phyloP scores from a whole-genome alignment of 1,140 invertebrate genomes.

The Drosophila melanogaster region DNA sequence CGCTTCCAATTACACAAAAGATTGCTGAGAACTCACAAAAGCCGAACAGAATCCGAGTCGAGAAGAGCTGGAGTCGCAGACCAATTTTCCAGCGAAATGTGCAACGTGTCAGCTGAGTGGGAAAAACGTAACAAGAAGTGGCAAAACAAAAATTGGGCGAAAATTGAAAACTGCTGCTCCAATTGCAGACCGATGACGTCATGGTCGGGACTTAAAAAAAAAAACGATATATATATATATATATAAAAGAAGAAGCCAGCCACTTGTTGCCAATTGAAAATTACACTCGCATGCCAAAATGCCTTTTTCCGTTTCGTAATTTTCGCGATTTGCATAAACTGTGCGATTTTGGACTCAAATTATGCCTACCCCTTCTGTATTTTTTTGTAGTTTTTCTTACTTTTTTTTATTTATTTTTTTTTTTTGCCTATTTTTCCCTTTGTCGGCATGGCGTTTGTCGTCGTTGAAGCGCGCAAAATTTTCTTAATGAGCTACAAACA shows the following conservation, averaged over 20 bases:
- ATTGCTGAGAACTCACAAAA: constrained; percentile 71
- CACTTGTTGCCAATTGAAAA: constrained; percentile 60
- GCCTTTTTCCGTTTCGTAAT: constrained; percentile 51
- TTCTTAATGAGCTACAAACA: constrained; percentile 77
- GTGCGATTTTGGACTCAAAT: constrained; percentile 65
- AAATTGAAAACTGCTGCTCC: constrained; percentile 24
- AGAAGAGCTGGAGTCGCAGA: constrained; percentile 11
- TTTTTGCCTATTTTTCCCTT: constrained; percentile 30
- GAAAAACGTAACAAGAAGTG: constrained; percentile 21
- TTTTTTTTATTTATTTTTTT: too few species aligned
- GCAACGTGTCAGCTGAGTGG: constrained; percentile 65
- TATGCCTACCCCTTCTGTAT: constrained; percentile 48
- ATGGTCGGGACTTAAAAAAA: constrained; percentile 1
- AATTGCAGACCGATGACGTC: constrained; percentile 60
- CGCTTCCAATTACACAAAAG: constrained; percentile 78
- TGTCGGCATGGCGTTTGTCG: constrained; percentile 63
- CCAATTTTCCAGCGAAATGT: constrained; percentile 57
- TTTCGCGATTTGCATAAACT: constrained; percentile 71
- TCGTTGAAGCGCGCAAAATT: constrained; percentile 73
- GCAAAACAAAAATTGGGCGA: neutral
- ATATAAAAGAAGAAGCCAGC: neutral
- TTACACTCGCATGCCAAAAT: constrained; percentile 60
- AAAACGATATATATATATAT: neutral
- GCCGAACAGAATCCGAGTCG: constrained; percentile 35
- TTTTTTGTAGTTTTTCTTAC: constrained; percentile 3